Conservation (phyloP, 92 coral and sea anemone genomes). For the Paragorgia papillata region DNA sequence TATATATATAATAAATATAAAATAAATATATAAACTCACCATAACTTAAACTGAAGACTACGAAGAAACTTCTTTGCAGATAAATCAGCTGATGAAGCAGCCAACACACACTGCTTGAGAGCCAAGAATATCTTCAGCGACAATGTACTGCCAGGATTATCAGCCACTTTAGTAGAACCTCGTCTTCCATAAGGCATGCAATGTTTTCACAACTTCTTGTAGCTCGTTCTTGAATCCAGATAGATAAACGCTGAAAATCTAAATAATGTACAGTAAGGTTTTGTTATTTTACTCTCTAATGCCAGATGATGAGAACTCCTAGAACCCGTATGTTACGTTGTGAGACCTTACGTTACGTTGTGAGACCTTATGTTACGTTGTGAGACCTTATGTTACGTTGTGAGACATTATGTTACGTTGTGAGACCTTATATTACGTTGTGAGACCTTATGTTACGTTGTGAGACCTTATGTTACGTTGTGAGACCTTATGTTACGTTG, state of each 20-base stretch:
- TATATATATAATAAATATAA: too few relatives aligned
- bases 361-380: too few relatives aligned
- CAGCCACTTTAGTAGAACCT: conserved; percentile 7
- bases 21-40: background rate
- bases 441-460: too few relatives aligned
- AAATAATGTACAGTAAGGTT: background rate
- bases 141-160: conserved; percentile 19
- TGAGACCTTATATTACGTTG: too few relatives aligned
- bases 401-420: too few relatives aligned
- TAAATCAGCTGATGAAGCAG: conserved; percentile 23
- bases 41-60: conserved; percentile 5
- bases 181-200: conserved; percentile 24
- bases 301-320: too few relatives aligned
- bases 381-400: too few relatives aligned
- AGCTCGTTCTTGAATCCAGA: conserved; percentile 16
- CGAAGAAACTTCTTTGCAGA: conserved; percentile 21
- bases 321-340: too few relatives aligned
- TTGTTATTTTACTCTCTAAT: too few relatives aligned
- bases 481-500: too few relatives aligned
- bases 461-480: too few relatives aligned
- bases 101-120: conserved; percentile 26
- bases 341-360: too few relatives aligned
- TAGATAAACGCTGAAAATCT: conserved; percentile 35
- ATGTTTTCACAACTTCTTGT: conserved; percentile 7
- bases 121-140: conserved; percentile 3